phyloP scores from a whole-genome alignment of 1,140 invertebrate species.

The Listronotus bonariensis region DNA sequence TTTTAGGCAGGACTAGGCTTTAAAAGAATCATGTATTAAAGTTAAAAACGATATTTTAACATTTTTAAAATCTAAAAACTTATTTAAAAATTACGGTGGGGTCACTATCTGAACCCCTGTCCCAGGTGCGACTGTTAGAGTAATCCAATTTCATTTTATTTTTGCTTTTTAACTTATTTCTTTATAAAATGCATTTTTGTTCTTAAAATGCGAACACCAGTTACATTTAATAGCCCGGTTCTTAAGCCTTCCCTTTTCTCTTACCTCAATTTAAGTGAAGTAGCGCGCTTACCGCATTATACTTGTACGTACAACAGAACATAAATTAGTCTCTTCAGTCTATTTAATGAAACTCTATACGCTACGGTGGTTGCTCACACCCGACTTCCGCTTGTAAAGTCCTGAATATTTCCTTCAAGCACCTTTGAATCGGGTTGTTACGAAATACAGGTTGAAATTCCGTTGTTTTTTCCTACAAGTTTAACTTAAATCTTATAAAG shows the following conservation, averaged over 20 bases:
- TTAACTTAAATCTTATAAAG: too few species aligned
- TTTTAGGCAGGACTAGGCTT: too few species aligned
- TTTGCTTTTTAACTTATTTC: too few species aligned
- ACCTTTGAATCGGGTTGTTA: slow-evolving; percentile 18
- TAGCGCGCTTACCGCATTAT: slow-evolving; percentile 15
- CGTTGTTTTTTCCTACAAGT: too few species aligned
- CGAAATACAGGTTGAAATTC: not conserved
- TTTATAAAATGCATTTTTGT: not conserved
- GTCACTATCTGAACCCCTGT: too few species aligned
- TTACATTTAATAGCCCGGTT: slow-evolving; percentile 25
- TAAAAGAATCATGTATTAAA: too few species aligned
- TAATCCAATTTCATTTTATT: too few species aligned
- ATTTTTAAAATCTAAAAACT: too few species aligned
- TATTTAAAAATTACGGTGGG: too few species aligned
- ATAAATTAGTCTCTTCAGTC: slow-evolving; percentile 33
- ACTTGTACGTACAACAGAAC: slow-evolving; percentile 20
- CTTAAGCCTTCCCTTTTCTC: slow-evolving; percentile 5
- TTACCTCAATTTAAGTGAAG: slow-evolving; percentile 17
- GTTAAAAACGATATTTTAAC: too few species aligned
- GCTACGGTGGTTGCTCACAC: slow-evolving; percentile 13
- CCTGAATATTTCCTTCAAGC: slow-evolving; percentile 17
- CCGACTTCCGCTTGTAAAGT: slow-evolving; percentile 18
- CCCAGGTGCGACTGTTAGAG: too few species aligned
- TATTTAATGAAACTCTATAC: slow-evolving; percentile 34
- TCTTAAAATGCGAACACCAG: slow-evolving; percentile 20